phyloP scores from a whole-genome alignment of 2,113 vertebrate species.

The Lathamus discolor region DNA sequence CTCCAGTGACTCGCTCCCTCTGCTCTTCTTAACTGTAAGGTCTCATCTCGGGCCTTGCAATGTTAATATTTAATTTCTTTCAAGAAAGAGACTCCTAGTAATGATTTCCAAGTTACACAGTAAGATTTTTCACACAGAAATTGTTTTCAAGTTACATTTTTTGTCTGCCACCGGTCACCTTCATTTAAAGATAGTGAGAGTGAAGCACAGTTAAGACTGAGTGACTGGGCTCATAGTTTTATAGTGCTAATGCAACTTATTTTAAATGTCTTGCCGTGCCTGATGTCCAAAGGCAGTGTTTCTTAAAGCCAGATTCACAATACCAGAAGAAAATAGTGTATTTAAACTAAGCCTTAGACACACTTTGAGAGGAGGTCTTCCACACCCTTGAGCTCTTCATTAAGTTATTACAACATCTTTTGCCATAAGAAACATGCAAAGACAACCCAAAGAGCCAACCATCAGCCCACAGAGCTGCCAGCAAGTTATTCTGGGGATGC shows the following conservation, averaged over 20 bases:
- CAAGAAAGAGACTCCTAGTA: neutral
- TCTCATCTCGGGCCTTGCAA: neutral
- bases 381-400: neutral
- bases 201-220: neutral
- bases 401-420: neutral
- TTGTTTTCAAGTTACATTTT: neutral
- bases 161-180: neutral
- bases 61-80: neutral
- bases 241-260: neutral
- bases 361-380: neutral
- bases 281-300: neutral
- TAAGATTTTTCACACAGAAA: neutral
- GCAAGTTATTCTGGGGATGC: neutral
- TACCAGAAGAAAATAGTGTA: neutral
- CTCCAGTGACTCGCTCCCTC: neutral
- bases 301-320: neutral
- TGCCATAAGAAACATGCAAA: slow-evolving; percentile 23
- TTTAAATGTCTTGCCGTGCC: neutral
- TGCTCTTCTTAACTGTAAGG: neutral
- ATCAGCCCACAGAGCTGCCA: neutral
- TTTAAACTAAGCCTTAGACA: neutral
- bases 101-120: neutral
- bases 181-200: neutral
- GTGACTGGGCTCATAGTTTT: neutral
- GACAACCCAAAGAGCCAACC: neutral